Evolutionary conservation across 1,140 invertebrate genomes (phyloP).

Genomic region (Drosophila littoralis): DNA sequence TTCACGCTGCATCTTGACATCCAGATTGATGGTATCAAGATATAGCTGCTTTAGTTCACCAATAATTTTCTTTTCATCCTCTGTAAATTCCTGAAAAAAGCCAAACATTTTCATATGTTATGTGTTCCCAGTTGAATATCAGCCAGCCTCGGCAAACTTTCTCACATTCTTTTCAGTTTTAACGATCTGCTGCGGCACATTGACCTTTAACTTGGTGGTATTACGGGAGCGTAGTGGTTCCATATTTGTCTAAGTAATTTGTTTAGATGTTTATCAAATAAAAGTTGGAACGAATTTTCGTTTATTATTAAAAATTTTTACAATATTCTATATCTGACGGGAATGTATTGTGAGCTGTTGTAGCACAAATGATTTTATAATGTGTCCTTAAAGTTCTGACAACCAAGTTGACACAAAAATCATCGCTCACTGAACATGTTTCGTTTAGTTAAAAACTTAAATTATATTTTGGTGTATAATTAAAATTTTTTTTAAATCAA

Average conservation of each 20-base stretch:
- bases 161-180: slow-evolving; percentile 47
- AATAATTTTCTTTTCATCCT: slow-evolving; percentile 90
- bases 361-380: slow-evolving; percentile 27
- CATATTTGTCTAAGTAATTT: slow-evolving; percentile 16
- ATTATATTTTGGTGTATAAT: background rate
- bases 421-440: slow-evolving; percentile 20
- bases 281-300: slow-evolving; percentile 8
- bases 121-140: background rate
- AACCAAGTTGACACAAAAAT: background rate
- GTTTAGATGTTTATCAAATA: background rate
- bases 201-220: slow-evolving; percentile 32
- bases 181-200: slow-evolving; percentile 1
- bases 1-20: slow-evolving; percentile 94
- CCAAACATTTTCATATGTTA: background rate
- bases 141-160: background rate
- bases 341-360: slow-evolving; percentile 27
- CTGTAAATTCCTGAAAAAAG: slow-evolving; percentile 74
- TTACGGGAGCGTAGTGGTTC: slow-evolving; percentile 17
- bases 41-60: slow-evolving; percentile 95
- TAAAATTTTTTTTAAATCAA: too few relatives aligned
- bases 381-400: background rate
- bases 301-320: slow-evolving; percentile 20
- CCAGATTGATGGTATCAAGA: slow-evolving; percentile 90
- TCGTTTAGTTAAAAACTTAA: background rate
- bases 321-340: slow-evolving; percentile 31